A percentile compares a stretch with the other conserved stretches of the same genome.
These are phyloP conservation scores for Trichechus manatus DNA, from an alignment of 2,113 vertebrate species.

Conservation along the genomic window DNA sequence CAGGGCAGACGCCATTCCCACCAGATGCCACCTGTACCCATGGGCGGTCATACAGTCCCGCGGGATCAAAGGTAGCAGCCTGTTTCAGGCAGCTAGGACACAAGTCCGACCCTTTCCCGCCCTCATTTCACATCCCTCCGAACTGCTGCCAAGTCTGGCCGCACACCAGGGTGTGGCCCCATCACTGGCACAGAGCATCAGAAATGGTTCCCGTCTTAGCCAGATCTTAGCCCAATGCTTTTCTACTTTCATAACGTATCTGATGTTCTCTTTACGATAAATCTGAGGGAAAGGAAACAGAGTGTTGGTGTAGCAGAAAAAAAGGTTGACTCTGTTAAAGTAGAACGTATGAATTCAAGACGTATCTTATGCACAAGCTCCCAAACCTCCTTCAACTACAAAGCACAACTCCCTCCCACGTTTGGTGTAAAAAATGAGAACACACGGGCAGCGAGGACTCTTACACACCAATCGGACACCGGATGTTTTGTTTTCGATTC, in stretches of 20 bases:
- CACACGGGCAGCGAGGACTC: accelerated
- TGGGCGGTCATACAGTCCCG: accelerated
- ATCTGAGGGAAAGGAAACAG: background rate
- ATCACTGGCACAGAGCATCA: accelerated
- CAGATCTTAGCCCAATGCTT: no score
- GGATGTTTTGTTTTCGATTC: accelerated
- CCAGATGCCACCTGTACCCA: background rate
- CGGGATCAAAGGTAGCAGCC: background rate
- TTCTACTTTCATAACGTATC: background rate
- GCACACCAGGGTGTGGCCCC: accelerated
- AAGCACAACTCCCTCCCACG: accelerated
- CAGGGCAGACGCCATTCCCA: background rate
- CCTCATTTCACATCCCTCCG: background rate
- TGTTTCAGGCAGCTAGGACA: background rate
- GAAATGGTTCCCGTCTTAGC: background rate
- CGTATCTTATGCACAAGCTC: background rate
- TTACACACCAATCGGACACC: accelerated
- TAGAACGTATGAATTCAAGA: background rate
- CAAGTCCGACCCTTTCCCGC: accelerated
- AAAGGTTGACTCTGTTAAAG: accelerated
- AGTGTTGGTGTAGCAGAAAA: no score
- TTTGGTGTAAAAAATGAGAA: accelerated
- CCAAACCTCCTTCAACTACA: no score
- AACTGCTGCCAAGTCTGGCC: background rate
- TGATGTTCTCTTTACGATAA: background rate